These are phyloP conservation scores for Nycticryphes semicollaris DNA, from an alignment of 2,113 vertebrate species.

Conservation along the genomic window DNA sequence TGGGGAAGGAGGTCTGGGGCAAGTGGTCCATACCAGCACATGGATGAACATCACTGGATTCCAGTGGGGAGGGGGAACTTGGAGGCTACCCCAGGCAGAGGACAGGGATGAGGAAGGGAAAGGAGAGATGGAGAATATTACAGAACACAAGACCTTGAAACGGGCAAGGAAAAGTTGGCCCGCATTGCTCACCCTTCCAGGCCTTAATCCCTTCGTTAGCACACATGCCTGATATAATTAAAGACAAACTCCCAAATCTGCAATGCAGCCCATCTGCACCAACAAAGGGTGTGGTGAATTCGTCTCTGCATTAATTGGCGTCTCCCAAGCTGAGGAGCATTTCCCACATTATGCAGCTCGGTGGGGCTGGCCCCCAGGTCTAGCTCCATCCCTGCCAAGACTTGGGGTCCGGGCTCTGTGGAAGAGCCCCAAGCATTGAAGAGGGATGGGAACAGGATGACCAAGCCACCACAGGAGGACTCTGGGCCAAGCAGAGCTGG, in stretches of 20 bases:
- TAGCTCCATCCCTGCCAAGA: not conserved
- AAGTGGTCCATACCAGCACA: fast-evolving
- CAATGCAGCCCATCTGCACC: conserved; percentile 28
- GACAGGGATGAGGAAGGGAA: not conserved
- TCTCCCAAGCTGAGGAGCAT: not conserved
- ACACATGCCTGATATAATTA: not conserved
- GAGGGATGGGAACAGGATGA: not conserved
- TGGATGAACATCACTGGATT: not conserved
- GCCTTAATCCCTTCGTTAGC: conserved; percentile 50
- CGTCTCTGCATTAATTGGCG: not conserved
- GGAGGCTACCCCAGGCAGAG: not conserved
- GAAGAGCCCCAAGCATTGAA: not conserved
- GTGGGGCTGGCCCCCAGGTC: fast-evolving
- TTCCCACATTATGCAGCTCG: fast-evolving
- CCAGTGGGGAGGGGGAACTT: fast-evolving
- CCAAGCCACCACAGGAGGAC: too few relatives aligned
- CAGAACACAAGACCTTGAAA: not conserved
- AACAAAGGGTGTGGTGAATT: not conserved
- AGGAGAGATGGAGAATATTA: not conserved
- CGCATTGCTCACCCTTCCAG: not conserved
- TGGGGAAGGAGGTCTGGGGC: not conserved
- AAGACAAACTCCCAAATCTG: conserved; percentile 5
- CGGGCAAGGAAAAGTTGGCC: not conserved
- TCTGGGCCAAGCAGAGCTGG: not conserved
- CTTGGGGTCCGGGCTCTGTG: not conserved